Percentiles rank a stretch among this genome's conserved stretches.
These are phyloP conservation scores for Agelastica alni DNA, from an alignment of 2,888 invertebrate species.

Conservation along the genomic window DNA sequence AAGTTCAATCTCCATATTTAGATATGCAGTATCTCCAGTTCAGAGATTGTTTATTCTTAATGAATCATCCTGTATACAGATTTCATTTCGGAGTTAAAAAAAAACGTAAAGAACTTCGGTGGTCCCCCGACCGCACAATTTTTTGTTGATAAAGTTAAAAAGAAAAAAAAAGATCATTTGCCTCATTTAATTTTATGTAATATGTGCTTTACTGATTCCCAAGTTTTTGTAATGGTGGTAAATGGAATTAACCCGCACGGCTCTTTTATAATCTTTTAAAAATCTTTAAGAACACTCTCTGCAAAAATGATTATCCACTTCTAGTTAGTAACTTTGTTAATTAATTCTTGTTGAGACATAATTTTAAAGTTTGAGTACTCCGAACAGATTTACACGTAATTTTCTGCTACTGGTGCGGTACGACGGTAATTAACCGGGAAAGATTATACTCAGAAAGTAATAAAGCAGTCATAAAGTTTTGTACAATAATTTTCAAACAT, in stretches of 20 bases:
- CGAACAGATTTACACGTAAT: slow-evolving; percentile 36
- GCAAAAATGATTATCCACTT: slow-evolving; percentile 21
- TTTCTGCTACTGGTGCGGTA: slow-evolving; percentile 30
- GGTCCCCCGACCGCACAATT: no score
- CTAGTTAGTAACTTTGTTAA: slow-evolving; percentile 36
- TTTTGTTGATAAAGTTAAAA: no score
- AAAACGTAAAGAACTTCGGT: no score
- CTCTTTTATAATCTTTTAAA: slow-evolving; percentile 13
- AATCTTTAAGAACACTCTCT: slow-evolving; percentile 14
- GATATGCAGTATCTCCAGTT: no score
- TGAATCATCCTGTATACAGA: no score
- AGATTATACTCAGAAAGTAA: slow-evolving; percentile 32
- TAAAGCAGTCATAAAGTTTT: slow-evolving; percentile 32
- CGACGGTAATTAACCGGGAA: slow-evolving; percentile 32
- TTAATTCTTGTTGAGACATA: slow-evolving; percentile 36
- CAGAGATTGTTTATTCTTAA: no score
- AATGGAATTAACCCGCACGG: background rate
- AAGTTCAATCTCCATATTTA: no score
- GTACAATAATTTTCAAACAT: slow-evolving; percentile 30
- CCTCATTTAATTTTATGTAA: no score
- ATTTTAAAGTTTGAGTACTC: slow-evolving; percentile 34
- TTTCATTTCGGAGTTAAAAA: no score
- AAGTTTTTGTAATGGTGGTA: background rate
- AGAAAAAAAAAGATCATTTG: no score
- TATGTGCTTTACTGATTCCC: no score